phyloP scores from a whole-genome alignment of 1,140 invertebrate genomes.

The Nylanderia fulva region DNA sequence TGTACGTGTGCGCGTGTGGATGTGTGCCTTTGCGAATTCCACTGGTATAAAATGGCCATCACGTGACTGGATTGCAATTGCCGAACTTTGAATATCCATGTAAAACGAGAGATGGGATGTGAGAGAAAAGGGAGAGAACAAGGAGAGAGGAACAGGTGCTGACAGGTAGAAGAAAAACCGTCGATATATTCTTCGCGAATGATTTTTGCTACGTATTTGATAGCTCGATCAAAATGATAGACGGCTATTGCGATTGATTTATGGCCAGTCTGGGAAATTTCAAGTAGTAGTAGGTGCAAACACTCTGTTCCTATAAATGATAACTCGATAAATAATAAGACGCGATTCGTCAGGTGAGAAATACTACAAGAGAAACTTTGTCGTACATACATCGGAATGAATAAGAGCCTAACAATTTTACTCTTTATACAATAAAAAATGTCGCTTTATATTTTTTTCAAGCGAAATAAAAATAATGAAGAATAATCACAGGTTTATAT shows the following conservation, averaged over 20 bases:
- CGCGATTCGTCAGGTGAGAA: background rate
- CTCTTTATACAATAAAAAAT: background rate
- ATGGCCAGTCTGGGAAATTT: background rate
- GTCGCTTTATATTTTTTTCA: background rate
- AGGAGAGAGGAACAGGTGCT: slow-evolving; percentile 15
- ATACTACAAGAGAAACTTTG: background rate
- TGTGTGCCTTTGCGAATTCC: slow-evolving; percentile 13
- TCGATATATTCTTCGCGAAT: slow-evolving; percentile 69
- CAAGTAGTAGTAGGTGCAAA: background rate
- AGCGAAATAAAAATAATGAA: background rate
- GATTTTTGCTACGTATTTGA: slow-evolving; percentile 35
- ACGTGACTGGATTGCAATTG: slow-evolving; percentile 56
- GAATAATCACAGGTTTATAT: background rate
- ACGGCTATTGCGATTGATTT: slow-evolving; percentile 38
- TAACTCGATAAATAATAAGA: slow-evolving; percentile 18
- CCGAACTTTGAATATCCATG: slow-evolving; percentile 42
- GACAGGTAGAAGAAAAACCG: slow-evolving; percentile 22
- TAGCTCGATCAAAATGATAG: slow-evolving; percentile 23
- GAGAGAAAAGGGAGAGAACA: slow-evolving; percentile 46
- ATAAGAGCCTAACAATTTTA: background rate
- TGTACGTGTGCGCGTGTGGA: background rate
- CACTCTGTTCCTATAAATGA: slow-evolving; percentile 7
- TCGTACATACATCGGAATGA: background rate
- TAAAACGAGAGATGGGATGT: slow-evolving; percentile 8
- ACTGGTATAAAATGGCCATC: slow-evolving; percentile 44